These are phyloP conservation scores for Heterotis niloticus DNA, from an alignment of 2,113 vertebrate species.

Conservation along the genomic window DNA sequence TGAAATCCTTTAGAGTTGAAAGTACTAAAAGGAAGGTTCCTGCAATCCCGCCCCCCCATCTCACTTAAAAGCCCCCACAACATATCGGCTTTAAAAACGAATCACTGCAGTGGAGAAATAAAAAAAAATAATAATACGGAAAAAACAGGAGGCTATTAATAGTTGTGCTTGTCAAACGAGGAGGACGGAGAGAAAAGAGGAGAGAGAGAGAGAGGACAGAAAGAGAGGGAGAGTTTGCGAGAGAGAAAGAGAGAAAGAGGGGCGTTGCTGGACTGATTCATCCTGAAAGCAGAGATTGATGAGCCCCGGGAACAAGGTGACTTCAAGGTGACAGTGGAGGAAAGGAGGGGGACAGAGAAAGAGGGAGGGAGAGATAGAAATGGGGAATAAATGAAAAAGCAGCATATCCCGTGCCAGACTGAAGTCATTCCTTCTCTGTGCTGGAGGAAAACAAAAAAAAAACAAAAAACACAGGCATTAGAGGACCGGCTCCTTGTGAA, in stretches of 20 bases:
- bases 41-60: slow-evolving; percentile 33
- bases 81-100: neutral
- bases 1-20: slow-evolving; percentile 52
- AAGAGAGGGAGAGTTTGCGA: too few relatives aligned
- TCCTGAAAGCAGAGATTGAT: slow-evolving; percentile 50
- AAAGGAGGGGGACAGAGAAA: slow-evolving; percentile 25
- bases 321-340: slow-evolving; percentile 46
- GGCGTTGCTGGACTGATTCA: slow-evolving; percentile 45
- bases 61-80: slow-evolving; percentile 45
- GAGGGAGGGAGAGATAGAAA: slow-evolving; percentile 24
- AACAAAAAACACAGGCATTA: slow-evolving; percentile 5
- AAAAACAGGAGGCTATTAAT: slow-evolving; percentile 7
- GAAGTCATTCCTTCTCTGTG: slow-evolving; percentile 23
- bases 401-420: slow-evolving; percentile 27
- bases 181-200: slow-evolving; percentile 36
- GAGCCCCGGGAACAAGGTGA: slow-evolving; percentile 62
- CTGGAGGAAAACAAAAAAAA: slow-evolving; percentile 4
- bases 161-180: slow-evolving; percentile 17
- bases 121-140: neutral
- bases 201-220: slow-evolving; percentile 34
- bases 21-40: slow-evolving; percentile 38
- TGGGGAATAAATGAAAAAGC: slow-evolving; percentile 16
- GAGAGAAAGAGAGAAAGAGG: slow-evolving; percentile 19
- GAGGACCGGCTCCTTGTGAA: neutral
- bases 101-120: slow-evolving; percentile 1